phyloP scores from a whole-genome alignment of 2,113 vertebrate species.

The Spea bombifrons region DNA sequence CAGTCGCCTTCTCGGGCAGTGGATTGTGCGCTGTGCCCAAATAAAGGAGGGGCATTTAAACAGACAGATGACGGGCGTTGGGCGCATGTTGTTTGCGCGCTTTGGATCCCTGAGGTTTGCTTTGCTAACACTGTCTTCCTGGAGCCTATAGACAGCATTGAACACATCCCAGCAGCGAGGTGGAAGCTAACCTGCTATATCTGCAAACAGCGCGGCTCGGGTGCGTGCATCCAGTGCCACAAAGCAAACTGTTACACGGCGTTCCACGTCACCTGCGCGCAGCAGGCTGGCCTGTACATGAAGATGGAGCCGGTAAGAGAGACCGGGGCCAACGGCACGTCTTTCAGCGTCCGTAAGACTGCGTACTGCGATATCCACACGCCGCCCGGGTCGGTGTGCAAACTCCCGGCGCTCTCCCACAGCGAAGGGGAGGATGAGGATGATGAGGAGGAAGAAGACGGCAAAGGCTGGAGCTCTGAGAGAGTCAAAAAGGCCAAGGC shows the following conservation, averaged over 20 bases:
- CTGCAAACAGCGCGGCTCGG: slow-evolving; percentile 94
- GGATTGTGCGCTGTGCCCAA: slow-evolving; percentile 96
- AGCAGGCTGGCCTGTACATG: slow-evolving; percentile 98
- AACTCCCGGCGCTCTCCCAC: slow-evolving; percentile 77
- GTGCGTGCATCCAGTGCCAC: slow-evolving; percentile 97
- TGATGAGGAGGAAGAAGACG: slow-evolving; percentile 87
- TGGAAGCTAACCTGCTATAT: slow-evolving; percentile 99
- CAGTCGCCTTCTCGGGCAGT: slow-evolving; percentile 95
- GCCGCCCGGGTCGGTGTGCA: slow-evolving; percentile 82
- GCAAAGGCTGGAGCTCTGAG: slow-evolving; percentile 93
- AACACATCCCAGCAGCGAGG: slow-evolving; percentile 93
- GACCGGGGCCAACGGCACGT: slow-evolving; percentile 92
- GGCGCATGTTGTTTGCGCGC: slow-evolving; percentile 95
- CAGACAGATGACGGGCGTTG: slow-evolving; percentile 96
- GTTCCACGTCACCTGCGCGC: slow-evolving; percentile 96
- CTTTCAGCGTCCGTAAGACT: slow-evolving; percentile 94
- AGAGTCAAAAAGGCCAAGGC: slow-evolving; percentile 95
- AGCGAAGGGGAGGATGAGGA: slow-evolving; percentile 93
- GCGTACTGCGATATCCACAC: slow-evolving; percentile 98
- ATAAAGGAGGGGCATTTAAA: slow-evolving; percentile 98
- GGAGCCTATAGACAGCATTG: slow-evolving; percentile 97
- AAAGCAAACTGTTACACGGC: slow-evolving; percentile 99
- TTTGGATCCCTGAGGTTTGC: slow-evolving; percentile 98
- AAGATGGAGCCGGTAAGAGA: slow-evolving; percentile 98
- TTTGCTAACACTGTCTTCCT: slow-evolving; percentile 98